These are phyloP conservation scores for Zaprionus taronus DNA, from an alignment of 1,140 invertebrate genomes.

Conservation along the genomic window DNA sequence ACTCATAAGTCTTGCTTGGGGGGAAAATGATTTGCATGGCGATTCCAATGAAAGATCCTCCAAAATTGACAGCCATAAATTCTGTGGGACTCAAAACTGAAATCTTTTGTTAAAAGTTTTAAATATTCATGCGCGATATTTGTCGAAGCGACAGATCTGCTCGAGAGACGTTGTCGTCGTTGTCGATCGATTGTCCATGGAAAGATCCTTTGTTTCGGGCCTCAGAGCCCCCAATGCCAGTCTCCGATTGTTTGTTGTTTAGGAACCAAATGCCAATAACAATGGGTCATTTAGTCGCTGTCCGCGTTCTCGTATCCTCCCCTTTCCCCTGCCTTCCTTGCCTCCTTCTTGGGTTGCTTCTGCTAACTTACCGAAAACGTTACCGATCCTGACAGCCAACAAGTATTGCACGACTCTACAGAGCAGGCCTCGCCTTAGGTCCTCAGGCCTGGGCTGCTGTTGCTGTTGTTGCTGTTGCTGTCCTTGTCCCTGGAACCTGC, in stretches of 20 bases:
- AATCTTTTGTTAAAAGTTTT: slow-evolving; percentile 65
- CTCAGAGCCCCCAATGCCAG: slow-evolving; percentile 40
- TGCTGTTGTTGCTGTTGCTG: slow-evolving; percentile 5
- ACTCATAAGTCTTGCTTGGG: slow-evolving; percentile 19
- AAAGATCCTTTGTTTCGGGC: slow-evolving; percentile 40
- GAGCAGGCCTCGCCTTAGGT: not conserved
- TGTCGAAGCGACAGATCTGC: slow-evolving; percentile 78
- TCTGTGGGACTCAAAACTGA: slow-evolving; percentile 27
- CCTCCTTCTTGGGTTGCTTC: not conserved
- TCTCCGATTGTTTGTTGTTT: slow-evolving; percentile 55
- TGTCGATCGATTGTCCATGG: slow-evolving; percentile 68
- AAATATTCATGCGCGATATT: slow-evolving; percentile 80
- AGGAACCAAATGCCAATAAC: slow-evolving; percentile 55
- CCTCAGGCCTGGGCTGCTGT: not conserved
- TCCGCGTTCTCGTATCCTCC: not conserved
- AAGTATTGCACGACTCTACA: slow-evolving; percentile 72
- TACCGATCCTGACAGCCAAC: slow-evolving; percentile 79
- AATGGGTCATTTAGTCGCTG: slow-evolving; percentile 75
- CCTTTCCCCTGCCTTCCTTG: not conserved
- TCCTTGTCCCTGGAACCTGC: slow-evolving; percentile 23
- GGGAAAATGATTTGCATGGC: slow-evolving; percentile 43
- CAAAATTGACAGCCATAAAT: slow-evolving; percentile 53
- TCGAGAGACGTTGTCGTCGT: slow-evolving; percentile 44
- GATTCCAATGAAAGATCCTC: slow-evolving; percentile 42
- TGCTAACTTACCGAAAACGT: slow-evolving; percentile 55